Conservation (phyloP, 2,888 invertebrate species). For the Cyclophora albipunctata region DNA sequence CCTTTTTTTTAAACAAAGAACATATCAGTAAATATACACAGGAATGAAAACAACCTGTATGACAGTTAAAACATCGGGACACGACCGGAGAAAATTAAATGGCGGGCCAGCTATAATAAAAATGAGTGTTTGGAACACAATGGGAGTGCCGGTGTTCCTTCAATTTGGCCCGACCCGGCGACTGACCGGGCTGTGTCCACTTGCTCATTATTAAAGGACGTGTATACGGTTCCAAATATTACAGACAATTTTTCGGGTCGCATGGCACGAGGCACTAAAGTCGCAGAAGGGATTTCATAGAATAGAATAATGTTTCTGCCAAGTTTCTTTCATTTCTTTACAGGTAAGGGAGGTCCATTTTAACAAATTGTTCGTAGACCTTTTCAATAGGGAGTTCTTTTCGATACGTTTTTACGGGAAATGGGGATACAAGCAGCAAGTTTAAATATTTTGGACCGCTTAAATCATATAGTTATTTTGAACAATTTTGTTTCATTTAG, state of each 20-base stretch:
- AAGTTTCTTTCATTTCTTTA: constrained; percentile 10
- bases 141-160: constrained; percentile 36
- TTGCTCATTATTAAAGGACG: constrained; percentile 38
- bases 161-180: constrained; percentile 43
- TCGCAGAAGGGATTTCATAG: constrained; percentile 15
- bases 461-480: too few species aligned
- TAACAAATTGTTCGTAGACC: constrained; percentile 12
- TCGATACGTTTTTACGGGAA: constrained; percentile 1
- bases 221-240: constrained; percentile 28
- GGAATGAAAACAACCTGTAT: constrained; percentile 4
- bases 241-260: constrained; percentile 24
- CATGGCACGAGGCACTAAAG: constrained; percentile 15
- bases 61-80: constrained; percentile 37
- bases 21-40: too few species aligned
- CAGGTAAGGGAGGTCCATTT: constrained; percentile 13
- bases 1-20: too few species aligned
- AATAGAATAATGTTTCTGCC: constrained; percentile 15
- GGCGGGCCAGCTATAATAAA: constrained; percentile 45
- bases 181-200: constrained; percentile 36
- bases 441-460: too few species aligned
- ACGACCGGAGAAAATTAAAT: constrained; percentile 49
- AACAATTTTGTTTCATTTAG: too few species aligned
- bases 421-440: too few species aligned
- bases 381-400: constrained; percentile 3
- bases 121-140: constrained; percentile 50